These are phyloP conservation scores for Sebastes cheni DNA, from an alignment of 2,797 vertebrate genomes.

Conservation along the genomic window DNA sequence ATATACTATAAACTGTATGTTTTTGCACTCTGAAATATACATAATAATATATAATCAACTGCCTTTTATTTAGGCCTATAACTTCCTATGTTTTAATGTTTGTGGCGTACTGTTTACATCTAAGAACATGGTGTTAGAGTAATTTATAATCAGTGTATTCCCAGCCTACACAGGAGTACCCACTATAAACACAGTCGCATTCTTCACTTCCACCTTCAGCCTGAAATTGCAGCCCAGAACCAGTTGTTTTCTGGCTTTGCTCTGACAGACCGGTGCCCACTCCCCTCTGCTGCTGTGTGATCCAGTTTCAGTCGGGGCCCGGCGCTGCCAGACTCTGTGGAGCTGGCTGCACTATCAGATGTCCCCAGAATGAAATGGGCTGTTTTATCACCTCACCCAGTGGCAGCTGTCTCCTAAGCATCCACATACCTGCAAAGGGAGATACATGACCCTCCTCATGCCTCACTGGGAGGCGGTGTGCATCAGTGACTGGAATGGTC, in stretches of 20 bases:
- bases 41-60: background rate
- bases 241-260: slow-evolving; percentile 42
- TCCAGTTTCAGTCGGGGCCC: slow-evolving; percentile 62
- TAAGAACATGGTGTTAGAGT: background rate
- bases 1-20: background rate
- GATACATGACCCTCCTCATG: slow-evolving; percentile 41
- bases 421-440: slow-evolving; percentile 58
- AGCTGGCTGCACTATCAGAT: slow-evolving; percentile 73
- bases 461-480: slow-evolving; percentile 21
- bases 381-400: slow-evolving; percentile 63
- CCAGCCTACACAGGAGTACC: background rate
- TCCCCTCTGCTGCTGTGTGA: slow-evolving; percentile 49
- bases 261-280: slow-evolving; percentile 26
- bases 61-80: background rate
- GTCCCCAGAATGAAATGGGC: slow-evolving; percentile 68
- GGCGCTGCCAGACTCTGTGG: slow-evolving; percentile 55
- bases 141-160: background rate
- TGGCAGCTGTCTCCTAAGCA: slow-evolving; percentile 69
- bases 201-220: background rate
- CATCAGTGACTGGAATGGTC: slow-evolving; percentile 40
- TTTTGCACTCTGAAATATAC: background rate
- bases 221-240: slow-evolving; percentile 22
- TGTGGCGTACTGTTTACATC: background rate
- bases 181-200: slow-evolving; percentile 7
- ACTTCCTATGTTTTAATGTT: background rate